Percentiles rank a stretch among this genome's conserved stretches.
Conservation (phyloP, 2,888 invertebrate genomes). For the Tetheella fluctuosa region DNA sequence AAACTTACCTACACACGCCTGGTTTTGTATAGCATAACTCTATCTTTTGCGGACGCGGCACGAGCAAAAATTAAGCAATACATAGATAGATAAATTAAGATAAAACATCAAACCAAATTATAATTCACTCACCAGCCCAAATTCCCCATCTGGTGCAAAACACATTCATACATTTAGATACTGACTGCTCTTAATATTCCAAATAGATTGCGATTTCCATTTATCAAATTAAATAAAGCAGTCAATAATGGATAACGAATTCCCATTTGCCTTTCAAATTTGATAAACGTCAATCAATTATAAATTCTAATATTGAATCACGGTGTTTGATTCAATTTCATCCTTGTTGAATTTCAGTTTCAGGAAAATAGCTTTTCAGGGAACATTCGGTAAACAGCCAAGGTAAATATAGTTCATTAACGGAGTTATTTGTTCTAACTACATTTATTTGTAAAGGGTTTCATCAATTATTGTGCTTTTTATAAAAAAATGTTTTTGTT, state of each 20-base stretch:
- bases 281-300: slow-evolving; percentile 31
- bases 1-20: no score
- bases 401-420: slow-evolving; percentile 5
- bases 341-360: slow-evolving; percentile 22
- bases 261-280: slow-evolving; percentile 18
- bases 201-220: background rate
- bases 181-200: background rate
- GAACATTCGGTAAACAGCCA: background rate
- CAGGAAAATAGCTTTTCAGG: slow-evolving; percentile 21
- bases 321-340: slow-evolving; percentile 26
- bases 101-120: background rate
- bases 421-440: background rate
- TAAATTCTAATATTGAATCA: slow-evolving; percentile 34
- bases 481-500: background rate
- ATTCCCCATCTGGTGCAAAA: slow-evolving; percentile 1
- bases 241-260: slow-evolving; percentile 5
- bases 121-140: background rate
- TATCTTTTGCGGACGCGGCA: no score
- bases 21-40: no score
- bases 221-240: background rate
- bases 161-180: no score
- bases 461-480: background rate
- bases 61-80: no score
- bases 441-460: background rate
- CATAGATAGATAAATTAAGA: no score